phyloP scores from a whole-genome alignment of 30 jellyfish, hydroid and myxozoan species.

The Pelagia noctiluca region DNA sequence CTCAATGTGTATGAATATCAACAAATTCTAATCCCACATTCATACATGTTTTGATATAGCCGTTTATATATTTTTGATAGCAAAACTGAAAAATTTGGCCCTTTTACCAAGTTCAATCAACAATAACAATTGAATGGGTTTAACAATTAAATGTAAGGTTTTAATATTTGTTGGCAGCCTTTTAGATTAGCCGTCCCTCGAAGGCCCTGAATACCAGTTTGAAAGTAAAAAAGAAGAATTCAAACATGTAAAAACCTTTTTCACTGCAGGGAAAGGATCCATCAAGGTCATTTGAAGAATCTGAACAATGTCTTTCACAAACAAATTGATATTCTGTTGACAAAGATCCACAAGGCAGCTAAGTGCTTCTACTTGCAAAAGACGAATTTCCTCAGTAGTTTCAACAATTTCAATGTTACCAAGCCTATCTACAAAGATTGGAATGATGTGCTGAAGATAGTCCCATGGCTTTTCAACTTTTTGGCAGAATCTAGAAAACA shows the following conservation, averaged over 20 bases:
- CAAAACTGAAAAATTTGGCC: too few species aligned
- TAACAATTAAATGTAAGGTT: not conserved
- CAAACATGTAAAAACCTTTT: slow-evolving; percentile 53
- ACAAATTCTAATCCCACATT: too few species aligned
- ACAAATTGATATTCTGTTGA: slow-evolving; percentile 56
- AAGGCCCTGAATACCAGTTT: not conserved
- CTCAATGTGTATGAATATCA: too few species aligned
- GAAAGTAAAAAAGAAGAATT: not conserved
- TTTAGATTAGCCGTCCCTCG: not conserved
- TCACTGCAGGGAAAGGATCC: slow-evolving; percentile 87
- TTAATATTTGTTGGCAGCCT: not conserved
- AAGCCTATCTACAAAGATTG: slow-evolving; percentile 78
- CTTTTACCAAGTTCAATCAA: not conserved
- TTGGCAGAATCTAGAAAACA: slow-evolving; percentile 34
- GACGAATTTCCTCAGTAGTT: slow-evolving; percentile 86
- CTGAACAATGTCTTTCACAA: slow-evolving; percentile 64
- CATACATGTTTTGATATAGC: too few species aligned
- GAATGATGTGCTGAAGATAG: slow-evolving; percentile 66
- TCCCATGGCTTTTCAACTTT: slow-evolving; percentile 51
- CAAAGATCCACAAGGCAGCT: slow-evolving; percentile 19
- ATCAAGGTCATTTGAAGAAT: slow-evolving; percentile 61
- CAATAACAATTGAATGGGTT: not conserved
- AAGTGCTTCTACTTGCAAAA: slow-evolving; percentile 57
- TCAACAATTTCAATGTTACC: slow-evolving; percentile 75
- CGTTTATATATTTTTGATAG: too few species aligned